phyloP scores from a whole-genome alignment of 2,888 invertebrate genomes.

The Phyllotreta striolata region DNA sequence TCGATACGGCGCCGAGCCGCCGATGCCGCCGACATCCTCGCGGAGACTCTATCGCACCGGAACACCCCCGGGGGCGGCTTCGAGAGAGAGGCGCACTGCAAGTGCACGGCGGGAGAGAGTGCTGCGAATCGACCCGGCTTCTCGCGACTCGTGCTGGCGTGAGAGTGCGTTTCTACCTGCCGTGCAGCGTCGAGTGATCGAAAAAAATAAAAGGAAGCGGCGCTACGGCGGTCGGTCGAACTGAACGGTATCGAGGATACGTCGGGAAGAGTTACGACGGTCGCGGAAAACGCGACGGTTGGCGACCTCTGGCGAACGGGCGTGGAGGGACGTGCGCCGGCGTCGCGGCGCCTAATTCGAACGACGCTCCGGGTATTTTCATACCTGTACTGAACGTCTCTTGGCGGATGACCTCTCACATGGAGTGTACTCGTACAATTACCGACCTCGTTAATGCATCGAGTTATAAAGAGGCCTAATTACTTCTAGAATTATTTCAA shows the following conservation, averaged over 20 bases:
- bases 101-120: background rate
- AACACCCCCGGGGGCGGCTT: slow-evolving; percentile 29
- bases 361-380: background rate
- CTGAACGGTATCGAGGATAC: slow-evolving; percentile 35
- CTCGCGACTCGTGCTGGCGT: background rate
- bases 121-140: slow-evolving; percentile 14
- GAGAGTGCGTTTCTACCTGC: no score
- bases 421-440: no score
- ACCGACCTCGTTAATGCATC: no score
- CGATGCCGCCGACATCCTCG: slow-evolving; percentile 1
- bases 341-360: slow-evolving; percentile 5
- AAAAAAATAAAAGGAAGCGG: slow-evolving; percentile 15
- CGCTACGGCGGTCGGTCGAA: slow-evolving; percentile 18
- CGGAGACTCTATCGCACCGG: background rate
- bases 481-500: no score
- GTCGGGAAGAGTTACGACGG: slow-evolving; percentile 35
- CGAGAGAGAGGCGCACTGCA: slow-evolving; percentile 10
- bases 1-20: slow-evolving; percentile 4
- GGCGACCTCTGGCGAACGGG: slow-evolving; percentile 41
- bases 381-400: no score
- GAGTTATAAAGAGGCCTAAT: no score
- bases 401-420: no score
- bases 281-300: slow-evolving; percentile 27
- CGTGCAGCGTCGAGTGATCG: no score
- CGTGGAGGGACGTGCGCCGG: slow-evolving; percentile 14